Percentiles rank a stretch among this genome's conserved stretches.
Evolutionary conservation across 2,797 vertebrate species (phyloP).

Genomic region (Myripristis murdjan): DNA sequence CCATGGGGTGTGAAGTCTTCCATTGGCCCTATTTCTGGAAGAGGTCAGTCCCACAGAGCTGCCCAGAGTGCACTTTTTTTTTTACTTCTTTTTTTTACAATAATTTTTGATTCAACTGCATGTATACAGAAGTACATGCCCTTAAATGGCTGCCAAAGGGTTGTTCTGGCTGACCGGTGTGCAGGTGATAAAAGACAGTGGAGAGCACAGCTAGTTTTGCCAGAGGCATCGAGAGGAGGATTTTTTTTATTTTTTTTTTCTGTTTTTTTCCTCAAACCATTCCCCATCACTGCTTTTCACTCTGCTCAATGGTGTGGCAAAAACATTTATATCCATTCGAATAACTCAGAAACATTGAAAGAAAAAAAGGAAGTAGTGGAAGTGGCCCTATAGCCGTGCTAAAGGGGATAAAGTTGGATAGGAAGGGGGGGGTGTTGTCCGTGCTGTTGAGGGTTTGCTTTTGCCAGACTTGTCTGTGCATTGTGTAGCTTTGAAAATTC

Average conservation of each 20-base stretch:
- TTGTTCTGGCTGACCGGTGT: slow-evolving; percentile 48
- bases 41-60: slow-evolving; percentile 5
- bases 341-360: slow-evolving; percentile 41
- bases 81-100: neutral
- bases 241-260: slow-evolving; percentile 6
- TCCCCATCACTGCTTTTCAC: slow-evolving; percentile 58
- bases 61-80: slow-evolving; percentile 21
- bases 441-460: slow-evolving; percentile 40
- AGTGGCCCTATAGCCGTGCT: slow-evolving; percentile 31
- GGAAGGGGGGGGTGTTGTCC: slow-evolving; percentile 27
- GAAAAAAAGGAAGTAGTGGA: slow-evolving; percentile 21
- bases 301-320: slow-evolving; percentile 57
- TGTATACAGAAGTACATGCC: slow-evolving; percentile 36
- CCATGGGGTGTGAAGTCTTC: neutral
- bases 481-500: neutral
- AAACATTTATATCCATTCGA: slow-evolving; percentile 65
- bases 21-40: slow-evolving; percentile 16
- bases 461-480: slow-evolving; percentile 19
- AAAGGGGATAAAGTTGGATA: slow-evolving; percentile 28
- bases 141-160: slow-evolving; percentile 30
- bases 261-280: slow-evolving; percentile 40
- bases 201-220: slow-evolving; percentile 45
- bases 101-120: slow-evolving; percentile 52
- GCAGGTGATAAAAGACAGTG: slow-evolving; percentile 44
- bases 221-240: slow-evolving; percentile 26